Conservation (phyloP, 2,797 vertebrate genomes). For the Tangara arthus region DNA sequence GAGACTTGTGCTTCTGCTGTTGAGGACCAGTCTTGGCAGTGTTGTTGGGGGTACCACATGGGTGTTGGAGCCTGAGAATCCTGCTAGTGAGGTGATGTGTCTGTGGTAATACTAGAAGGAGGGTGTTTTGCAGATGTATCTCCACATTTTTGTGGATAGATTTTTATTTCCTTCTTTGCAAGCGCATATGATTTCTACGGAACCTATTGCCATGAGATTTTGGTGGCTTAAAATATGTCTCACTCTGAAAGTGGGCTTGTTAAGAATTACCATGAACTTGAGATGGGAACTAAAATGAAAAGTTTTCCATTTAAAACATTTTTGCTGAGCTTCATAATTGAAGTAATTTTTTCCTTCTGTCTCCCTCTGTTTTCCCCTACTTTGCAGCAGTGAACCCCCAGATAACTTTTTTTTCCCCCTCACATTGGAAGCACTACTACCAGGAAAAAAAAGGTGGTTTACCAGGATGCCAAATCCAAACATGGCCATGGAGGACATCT, state of each 20-base stretch:
- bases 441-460: background rate
- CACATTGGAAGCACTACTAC: background rate
- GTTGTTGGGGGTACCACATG: rapidly evolving
- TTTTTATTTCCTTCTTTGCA: background rate
- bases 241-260: background rate
- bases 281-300: background rate
- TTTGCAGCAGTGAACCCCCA: background rate
- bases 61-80: background rate
- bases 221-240: background rate
- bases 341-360: background rate
- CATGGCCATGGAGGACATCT: background rate
- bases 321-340: background rate
- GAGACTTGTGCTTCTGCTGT: background rate
- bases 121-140: background rate
- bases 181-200: background rate
- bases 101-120: background rate
- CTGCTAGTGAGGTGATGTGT: rapidly evolving
- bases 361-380: background rate
- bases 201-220: background rate
- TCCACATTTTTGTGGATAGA: background rate
- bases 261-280: background rate
- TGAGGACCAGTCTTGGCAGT: background rate
- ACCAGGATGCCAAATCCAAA: background rate
- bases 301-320: background rate
- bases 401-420: background rate